Percentiles rank a stretch among this genome's conserved stretches.
phyloP scores from a whole-genome alignment of 2,888 invertebrate species.

The Scaptomyza cyrtandrae region DNA sequence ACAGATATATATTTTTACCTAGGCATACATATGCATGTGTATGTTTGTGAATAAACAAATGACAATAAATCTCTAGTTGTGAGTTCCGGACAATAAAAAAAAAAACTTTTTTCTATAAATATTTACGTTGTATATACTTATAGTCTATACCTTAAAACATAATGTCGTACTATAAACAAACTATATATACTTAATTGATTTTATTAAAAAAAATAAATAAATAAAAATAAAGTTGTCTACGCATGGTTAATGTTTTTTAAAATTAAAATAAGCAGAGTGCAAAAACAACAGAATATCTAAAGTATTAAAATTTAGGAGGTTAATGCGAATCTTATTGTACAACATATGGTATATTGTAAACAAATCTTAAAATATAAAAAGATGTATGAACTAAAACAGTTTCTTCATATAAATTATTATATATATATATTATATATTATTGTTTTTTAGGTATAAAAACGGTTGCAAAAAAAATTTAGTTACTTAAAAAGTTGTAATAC shows the following conservation, averaged over 20 bases:
- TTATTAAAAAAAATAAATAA: conserved; percentile 5
- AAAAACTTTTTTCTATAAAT: conserved; percentile 30
- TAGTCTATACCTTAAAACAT: conserved; percentile 10
- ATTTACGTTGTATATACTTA: conserved; percentile 21
- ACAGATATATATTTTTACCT: conserved; percentile 1
- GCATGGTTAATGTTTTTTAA: conserved; percentile 70
- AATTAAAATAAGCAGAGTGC: conserved; percentile 5
- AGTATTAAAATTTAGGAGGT: conserved; percentile 38
- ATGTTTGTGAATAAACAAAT: conserved; percentile 18
- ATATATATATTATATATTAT: too few species aligned
- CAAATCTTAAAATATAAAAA: conserved; percentile 27
- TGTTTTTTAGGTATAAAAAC: too few species aligned
- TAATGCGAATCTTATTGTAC: conserved; percentile 55
- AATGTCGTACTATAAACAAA: conserved; percentile 6
- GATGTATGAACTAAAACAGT: conserved; percentile 10
- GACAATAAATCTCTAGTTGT: conserved; percentile 57
- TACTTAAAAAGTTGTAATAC: too few species aligned
- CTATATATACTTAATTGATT: conserved; percentile 19
- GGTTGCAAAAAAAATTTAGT: too few species aligned
- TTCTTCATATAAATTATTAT: not conserved
- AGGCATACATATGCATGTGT: not conserved
- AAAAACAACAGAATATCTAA: conserved; percentile 17
- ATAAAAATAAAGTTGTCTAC: conserved; percentile 57
- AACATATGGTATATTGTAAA: conserved; percentile 59
- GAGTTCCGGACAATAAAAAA: conserved; percentile 71